Evolutionary conservation across 2,888 invertebrate genomes (phyloP).

Genomic region (Deilephila elpenor): DNA sequence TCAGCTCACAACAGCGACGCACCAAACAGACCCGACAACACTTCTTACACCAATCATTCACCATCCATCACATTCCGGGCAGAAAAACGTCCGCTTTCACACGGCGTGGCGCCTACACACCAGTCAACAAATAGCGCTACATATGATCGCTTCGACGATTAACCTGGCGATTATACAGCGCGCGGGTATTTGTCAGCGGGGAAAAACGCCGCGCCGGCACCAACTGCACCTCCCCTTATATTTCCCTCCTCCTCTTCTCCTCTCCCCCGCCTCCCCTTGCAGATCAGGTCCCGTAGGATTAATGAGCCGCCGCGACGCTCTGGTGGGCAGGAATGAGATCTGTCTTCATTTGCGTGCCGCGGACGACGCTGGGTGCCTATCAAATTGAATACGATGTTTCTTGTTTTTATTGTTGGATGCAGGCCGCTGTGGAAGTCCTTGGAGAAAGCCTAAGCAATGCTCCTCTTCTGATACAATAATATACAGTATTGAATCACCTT

Average conservation of each 20-base stretch:
- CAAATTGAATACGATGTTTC: neutral
- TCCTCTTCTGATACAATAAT: too few species aligned
- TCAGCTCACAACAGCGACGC: neutral
- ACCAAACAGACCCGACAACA: neutral
- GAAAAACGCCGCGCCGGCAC: conserved; percentile 29
- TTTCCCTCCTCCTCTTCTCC: neutral
- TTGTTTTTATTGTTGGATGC: neutral
- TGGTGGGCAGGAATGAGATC: conserved; percentile 47
- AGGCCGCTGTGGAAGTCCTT: too few species aligned
- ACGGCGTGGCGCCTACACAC: neutral
- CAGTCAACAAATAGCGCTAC: conserved; percentile 11
- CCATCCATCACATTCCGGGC: conserved; percentile 3
- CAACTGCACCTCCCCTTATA: neutral
- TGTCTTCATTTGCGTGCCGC: conserved; percentile 44
- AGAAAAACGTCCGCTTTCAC: neutral
- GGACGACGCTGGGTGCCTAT: conserved; percentile 7
- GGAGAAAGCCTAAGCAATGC: too few species aligned
- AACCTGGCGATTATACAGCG: conserved; percentile 19
- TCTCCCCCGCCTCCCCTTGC: conserved; percentile 16
- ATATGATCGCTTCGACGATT: conserved; percentile 2
- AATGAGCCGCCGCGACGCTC: conserved; percentile 46
- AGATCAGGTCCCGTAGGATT: conserved; percentile 39
- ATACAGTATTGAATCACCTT: too few species aligned
- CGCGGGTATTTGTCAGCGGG: conserved; percentile 27
- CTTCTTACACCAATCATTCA: neutral